Percentiles rank a stretch among this genome's conserved stretches.
phyloP scores from a whole-genome alignment of 2,113 vertebrate species.

The Ciconia maguari region DNA sequence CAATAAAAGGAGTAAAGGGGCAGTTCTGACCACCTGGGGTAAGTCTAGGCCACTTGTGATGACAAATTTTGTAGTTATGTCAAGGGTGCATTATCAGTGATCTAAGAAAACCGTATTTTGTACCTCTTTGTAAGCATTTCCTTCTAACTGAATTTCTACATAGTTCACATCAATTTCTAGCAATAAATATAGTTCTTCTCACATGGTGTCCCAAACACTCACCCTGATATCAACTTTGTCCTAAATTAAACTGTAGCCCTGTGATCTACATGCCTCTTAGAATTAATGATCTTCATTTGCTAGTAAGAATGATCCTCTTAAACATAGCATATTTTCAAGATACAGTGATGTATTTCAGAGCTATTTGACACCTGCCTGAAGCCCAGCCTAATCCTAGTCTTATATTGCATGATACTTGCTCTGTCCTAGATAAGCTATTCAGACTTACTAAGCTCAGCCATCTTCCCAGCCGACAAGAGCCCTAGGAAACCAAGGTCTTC shows the following conservation, averaged over 20 bases:
- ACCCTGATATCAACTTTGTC: neutral
- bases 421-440: neutral
- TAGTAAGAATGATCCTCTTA: neutral
- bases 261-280: neutral
- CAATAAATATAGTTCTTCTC: neutral
- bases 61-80: neutral
- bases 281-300: neutral
- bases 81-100: neutral
- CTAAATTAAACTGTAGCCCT: neutral
- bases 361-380: neutral
- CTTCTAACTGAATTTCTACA: neutral
- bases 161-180: neutral
- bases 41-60: neutral
- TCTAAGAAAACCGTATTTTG: neutral
- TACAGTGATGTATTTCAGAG: neutral
- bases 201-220: neutral
- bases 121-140: neutral
- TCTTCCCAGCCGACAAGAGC: neutral
- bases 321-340: neutral
- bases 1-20: neutral
- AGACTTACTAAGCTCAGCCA: neutral
- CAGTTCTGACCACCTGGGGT: neutral
- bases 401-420: neutral
- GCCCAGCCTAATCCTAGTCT: neutral
- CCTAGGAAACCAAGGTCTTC: neutral